Base-by-base conservation (phyloP, 1,140 invertebrate genomes). In the Phymorhynchus buccinoides region DNA sequence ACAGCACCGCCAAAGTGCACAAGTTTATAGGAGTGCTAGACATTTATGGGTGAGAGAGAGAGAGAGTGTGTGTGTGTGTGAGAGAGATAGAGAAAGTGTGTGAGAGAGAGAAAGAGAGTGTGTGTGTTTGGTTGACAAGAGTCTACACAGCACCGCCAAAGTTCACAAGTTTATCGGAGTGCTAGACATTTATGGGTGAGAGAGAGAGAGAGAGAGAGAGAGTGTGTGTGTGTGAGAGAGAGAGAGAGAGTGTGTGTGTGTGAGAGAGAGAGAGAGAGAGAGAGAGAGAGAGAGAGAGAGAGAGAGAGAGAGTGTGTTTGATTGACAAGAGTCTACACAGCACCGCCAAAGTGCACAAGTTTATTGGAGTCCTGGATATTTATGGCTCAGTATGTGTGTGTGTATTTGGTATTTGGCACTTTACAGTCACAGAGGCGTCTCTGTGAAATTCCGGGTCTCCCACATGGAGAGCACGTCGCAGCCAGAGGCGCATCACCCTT, bases 341-440 rank as follows among this genome's bases (percentile, higher is more conserved):
- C 82, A 88, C 87, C n/a, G 87, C 95, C 3, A 92, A 94, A 84
- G 87, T 88, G 6, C 92, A 94, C 84, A 94, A 96, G 77, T 98
- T 99, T 91, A 96, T 97, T 92, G 98, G 98, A 68, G 98, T 99
- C 0, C 94, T 99, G 6, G 98, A 99, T 94, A 99, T 99, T 88
- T 99, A 99, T 94, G 98, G 98, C 92, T 94, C 88, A 88, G 89
- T n/a, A n/a, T n/a, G n/a, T n/a, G n/a, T n/a, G n/a, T n/a, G n/a
- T n/a, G n/a, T n/a, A n/a, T n/a, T n/a, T n/a, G n/a, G n/a, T n/a
- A n/a, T n/a, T n/a, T n/a, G n/a, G n/a, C n/a, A n/a, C n/a, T n/a
- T n/a, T n/a, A n/a, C n/a, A n/a, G n/a, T n/a, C n/a, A n/a, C n/a
- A n/a, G n/a, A n/a, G n/a, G n/a, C n/a, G n/a, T n/a, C n/a, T n/a